phyloP scores from a whole-genome alignment of 2,113 vertebrate genomes.

The Gobiocypris rarus region DNA sequence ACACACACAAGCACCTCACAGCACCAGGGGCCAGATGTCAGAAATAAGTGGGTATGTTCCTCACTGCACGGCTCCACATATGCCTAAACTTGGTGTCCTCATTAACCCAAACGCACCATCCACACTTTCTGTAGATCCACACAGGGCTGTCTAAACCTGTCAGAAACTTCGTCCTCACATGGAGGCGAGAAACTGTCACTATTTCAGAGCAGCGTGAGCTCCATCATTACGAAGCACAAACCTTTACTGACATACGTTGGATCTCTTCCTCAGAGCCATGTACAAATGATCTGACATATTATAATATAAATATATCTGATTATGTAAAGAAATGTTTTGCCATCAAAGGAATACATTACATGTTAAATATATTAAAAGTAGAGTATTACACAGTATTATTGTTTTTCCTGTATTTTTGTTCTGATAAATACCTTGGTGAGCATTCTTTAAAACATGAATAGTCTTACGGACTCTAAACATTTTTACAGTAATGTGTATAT shows the following conservation, averaged over 20 bases:
- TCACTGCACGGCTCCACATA: not conserved
- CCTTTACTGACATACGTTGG: conserved; percentile 26
- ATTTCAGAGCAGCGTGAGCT: not conserved
- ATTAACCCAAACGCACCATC: conserved; percentile 41
- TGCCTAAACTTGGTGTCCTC: conserved; percentile 19
- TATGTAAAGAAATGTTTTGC: not conserved
- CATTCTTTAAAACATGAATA: no score
- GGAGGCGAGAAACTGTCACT: not conserved
- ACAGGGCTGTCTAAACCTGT: conserved; percentile 30
- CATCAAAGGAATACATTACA: no score
- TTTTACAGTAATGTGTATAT: no score
- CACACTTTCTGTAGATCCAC: conserved; percentile 8
- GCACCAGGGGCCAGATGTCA: conserved; percentile 30
- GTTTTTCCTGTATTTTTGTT: no score
- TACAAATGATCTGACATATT: not conserved
- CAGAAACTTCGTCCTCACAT: conserved; percentile 12
- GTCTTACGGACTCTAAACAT: no score
- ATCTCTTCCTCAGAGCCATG: not conserved
- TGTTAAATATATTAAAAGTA: no score
- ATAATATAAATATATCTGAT: not conserved
- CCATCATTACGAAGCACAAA: conserved; percentile 1
- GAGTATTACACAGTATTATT: no score
- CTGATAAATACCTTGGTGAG: no score
- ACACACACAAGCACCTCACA: not conserved
- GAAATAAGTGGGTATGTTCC: conserved; percentile 28